Conservation (phyloP, 1,140 invertebrate species). For the Drosophila miranda region DNA sequence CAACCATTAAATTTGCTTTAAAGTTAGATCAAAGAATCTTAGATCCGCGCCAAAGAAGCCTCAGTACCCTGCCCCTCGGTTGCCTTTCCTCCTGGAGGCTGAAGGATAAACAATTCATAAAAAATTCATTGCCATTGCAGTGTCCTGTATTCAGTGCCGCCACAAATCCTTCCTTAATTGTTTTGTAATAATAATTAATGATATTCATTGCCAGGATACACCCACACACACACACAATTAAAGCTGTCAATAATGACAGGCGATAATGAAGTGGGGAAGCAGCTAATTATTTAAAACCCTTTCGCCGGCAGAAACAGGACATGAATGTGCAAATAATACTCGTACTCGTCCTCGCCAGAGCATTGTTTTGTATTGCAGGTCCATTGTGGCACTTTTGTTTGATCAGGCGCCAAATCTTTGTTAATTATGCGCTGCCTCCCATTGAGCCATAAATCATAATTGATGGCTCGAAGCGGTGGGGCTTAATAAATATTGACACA, state of each 20-base stretch:
- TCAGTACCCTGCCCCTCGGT: no score
- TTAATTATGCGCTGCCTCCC: constrained; percentile 55
- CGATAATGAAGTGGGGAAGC: constrained; percentile 17
- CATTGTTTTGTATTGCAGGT: background rate
- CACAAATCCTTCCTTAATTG: background rate
- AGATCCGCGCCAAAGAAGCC: no score
- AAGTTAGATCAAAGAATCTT: no score
- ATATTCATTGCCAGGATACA: constrained; percentile 25
- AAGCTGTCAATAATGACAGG: constrained; percentile 17
- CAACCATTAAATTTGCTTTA: no score
- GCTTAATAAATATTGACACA: constrained; percentile 59
- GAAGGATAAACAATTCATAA: no score
- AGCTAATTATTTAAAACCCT: constrained; percentile 14
- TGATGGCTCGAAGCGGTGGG: constrained; percentile 19
- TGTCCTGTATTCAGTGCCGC: no score
- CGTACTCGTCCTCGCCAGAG: no score
- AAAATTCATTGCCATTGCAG: no score
- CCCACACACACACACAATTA: constrained; percentile 12
- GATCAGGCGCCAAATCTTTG: constrained; percentile 28
- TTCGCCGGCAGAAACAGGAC: constrained; percentile 5
- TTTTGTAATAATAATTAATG: constrained; percentile 6
- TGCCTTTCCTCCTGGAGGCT: no score
- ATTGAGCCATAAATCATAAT: constrained; percentile 67
- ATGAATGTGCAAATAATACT: constrained; percentile 25
- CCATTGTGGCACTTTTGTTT: constrained; percentile 50